Percentiles rank a stretch among this genome's conserved stretches.
Evolutionary conservation across 2,888 invertebrate genomes (phyloP).

Genomic region (Pardosa pseudoannulata): DNA sequence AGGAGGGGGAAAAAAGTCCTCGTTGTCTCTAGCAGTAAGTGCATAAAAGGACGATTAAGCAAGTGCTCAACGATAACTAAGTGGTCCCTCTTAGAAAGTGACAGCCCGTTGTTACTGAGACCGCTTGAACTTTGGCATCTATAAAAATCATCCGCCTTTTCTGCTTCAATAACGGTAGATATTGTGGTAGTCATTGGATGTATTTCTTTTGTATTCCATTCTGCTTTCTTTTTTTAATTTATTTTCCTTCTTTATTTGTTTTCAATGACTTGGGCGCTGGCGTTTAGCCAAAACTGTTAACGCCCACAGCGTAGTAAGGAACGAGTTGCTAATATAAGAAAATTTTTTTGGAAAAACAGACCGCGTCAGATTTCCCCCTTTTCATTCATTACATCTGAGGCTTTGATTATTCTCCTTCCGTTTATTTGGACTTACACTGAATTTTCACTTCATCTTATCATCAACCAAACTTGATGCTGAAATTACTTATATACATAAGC

Average conservation of each 20-base stretch:
- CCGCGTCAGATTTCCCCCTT: no score
- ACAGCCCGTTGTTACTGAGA: background rate
- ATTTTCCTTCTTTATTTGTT: background rate
- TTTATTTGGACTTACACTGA: no score
- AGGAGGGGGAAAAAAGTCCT: background rate
- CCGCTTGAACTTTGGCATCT: background rate
- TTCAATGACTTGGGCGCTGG: slow-evolving; percentile 1
- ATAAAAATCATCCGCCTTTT: slow-evolving; percentile 12
- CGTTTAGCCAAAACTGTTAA: background rate
- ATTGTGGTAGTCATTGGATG: slow-evolving; percentile 8
- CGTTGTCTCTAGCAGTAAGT: background rate
- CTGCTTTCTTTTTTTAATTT: background rate
- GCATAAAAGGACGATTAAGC: background rate
- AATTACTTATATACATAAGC: no score
- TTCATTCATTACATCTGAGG: no score
- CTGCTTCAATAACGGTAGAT: slow-evolving; percentile 13
- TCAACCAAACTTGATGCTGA: no score
- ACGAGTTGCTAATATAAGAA: background rate
- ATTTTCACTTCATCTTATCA: no score
- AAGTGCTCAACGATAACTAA: background rate
- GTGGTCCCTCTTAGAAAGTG: background rate
- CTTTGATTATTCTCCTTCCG: no score
- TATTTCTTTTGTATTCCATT: background rate
- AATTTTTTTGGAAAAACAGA: background rate
- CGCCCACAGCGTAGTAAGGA: background rate